phyloP scores from a whole-genome alignment of 2,113 vertebrate species.

The Panurus biarmicus region DNA sequence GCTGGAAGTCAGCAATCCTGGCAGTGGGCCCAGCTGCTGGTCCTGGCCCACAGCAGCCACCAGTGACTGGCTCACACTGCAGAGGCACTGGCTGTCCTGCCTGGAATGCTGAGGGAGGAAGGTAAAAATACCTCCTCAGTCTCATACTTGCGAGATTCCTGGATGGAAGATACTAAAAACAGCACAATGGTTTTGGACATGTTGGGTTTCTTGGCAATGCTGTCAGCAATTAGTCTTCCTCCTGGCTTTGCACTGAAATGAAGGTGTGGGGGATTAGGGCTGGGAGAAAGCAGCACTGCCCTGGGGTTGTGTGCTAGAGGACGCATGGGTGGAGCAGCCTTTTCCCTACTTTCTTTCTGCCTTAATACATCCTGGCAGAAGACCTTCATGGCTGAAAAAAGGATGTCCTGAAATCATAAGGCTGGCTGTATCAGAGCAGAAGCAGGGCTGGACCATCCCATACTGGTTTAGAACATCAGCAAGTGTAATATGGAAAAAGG shows the following conservation, averaged over 20 bases:
- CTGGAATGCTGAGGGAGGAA: background rate
- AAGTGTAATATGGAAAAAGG: background rate
- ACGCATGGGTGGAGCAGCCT: background rate
- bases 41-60: background rate
- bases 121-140: background rate
- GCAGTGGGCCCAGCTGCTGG: rapidly evolving
- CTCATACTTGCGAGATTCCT: background rate
- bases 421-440: background rate
- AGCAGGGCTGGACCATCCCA: background rate
- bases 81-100: background rate
- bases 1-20: background rate
- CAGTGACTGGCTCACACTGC: background rate
- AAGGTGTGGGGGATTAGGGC: background rate
- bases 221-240: background rate
- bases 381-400: background rate
- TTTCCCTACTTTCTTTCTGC: background rate
- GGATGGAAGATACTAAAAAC: background rate
- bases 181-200: background rate
- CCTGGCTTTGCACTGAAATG: background rate
- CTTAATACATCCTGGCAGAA: background rate
- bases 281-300: background rate
- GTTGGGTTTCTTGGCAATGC: background rate
- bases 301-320: rapidly evolving
- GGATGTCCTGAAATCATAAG: background rate
- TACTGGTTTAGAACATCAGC: background rate